Conservation (phyloP, 2,888 invertebrate species). For the Agonum fuliginosum region DNA sequence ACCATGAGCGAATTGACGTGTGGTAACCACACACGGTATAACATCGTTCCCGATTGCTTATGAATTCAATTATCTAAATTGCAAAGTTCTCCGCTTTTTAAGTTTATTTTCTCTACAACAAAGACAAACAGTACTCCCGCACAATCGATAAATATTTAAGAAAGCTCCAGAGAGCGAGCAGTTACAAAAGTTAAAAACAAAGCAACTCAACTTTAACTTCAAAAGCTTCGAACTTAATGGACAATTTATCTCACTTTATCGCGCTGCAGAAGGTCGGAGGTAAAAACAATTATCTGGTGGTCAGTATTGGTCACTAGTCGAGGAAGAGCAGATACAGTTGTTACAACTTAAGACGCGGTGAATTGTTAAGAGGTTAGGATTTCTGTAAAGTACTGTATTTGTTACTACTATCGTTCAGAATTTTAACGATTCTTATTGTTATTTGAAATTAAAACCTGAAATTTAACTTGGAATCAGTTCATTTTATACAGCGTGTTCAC, state of each 20-base stretch:
- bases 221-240: not conserved
- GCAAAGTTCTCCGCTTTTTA: conserved; percentile 4
- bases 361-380: too few species aligned
- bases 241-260: conserved; percentile 40
- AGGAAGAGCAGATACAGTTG: not conserved
- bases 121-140: conserved; percentile 8
- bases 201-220: not conserved
- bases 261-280: conserved; percentile 14
- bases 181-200: conserved; percentile 27
- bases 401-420: too few species aligned
- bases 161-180: conserved; percentile 11
- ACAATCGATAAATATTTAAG: conserved; percentile 44
- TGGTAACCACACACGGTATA: too few species aligned
- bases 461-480: too few species aligned
- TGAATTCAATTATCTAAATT: conserved; percentile 14
- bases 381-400: too few species aligned
- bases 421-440: too few species aligned
- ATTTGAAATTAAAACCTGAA: too few species aligned
- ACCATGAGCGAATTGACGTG: too few species aligned
- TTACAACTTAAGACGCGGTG: not conserved
- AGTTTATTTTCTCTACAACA: not conserved
- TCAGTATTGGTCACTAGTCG: not conserved
- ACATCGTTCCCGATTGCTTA: not conserved
- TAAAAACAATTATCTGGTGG: conserved; percentile 29
- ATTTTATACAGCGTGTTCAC: too few species aligned